Base-by-base conservation (phyloP, 1,140 invertebrate genomes). In the Eupeodes corollae region DNA sequence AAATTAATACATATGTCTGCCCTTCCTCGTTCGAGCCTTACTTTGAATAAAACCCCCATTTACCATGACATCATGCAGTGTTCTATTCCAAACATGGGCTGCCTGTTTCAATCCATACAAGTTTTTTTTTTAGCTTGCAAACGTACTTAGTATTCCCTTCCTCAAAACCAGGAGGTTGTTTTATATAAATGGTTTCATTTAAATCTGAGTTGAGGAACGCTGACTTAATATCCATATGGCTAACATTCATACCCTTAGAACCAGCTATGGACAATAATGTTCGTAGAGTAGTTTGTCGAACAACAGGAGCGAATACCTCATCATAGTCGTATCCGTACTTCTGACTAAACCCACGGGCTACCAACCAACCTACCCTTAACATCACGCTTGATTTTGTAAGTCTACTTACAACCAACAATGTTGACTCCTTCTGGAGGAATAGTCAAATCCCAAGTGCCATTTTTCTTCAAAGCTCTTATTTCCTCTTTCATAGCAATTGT, bases 391-490 rank as follows among this genome's bases (percentile, higher is more conserved):
- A n/a, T n/a, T n/a, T n/a, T n/a, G n/a, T n/a, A n/a, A n/a, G n/a
- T n/a, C n/a, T n/a, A n/a, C n/a, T n/a, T n/a, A n/a, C 30, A n/a
- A 32, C 16, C 37, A 47, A 67, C 34, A 51, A 34, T 6, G 66
- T 46, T 15, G 53, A 38, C 2, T 59, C n/a, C n/a, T n/a, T n/a
- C n/a, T n/a, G n/a, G n/a, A n/a, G n/a, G n/a, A n/a, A n/a, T n/a
- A n/a, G n/a, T 59, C 12, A 72, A 44, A 9, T 47, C 44, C 68
- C 67, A 73, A 8, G 58, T 67, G 3, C 69, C 52, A 57, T 65
- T 66, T 46, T 58, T 48, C 12, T 52, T 53, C 10, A 72, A 49
- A 6, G 63, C 61, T 13, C 59, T 49, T 19, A 57, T 57, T 50
- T 72, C 67, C 15, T 63, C 52, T 37, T 59, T 19, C 61, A 72